Evolutionary conservation across 1,140 invertebrate species (phyloP).

Genomic region (Zaprionus ornatus): DNA sequence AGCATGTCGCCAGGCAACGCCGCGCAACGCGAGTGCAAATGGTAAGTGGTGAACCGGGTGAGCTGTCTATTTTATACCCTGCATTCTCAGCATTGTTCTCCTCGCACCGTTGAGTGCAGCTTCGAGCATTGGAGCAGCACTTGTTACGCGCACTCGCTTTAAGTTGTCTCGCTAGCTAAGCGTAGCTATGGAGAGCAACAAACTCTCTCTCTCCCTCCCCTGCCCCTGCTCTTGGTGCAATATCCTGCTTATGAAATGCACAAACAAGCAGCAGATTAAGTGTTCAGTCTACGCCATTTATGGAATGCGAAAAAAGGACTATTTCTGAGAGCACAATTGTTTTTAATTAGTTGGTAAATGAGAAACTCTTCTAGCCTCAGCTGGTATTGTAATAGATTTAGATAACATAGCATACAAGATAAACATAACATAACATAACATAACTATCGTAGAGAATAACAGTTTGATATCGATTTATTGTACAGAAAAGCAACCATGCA

Average conservation of each 20-base stretch:
- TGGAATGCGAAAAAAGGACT: not conserved
- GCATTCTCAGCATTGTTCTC: conserved; percentile 57
- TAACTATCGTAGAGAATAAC: too few relatives aligned
- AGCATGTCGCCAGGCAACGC: conserved; percentile 58
- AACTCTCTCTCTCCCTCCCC: too few relatives aligned
- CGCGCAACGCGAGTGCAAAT: not conserved
- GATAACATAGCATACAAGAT: too few relatives aligned
- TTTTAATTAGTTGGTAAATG: not conserved
- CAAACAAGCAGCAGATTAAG: not conserved
- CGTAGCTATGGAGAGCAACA: too few relatives aligned
- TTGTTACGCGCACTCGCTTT: conserved; percentile 59
- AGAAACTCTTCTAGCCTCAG: not conserved
- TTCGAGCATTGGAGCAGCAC: conserved; percentile 69
- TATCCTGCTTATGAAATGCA: not conserved
- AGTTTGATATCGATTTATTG: too few relatives aligned
- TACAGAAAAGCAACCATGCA: too few relatives aligned
- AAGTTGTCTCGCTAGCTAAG: conserved; percentile 9
- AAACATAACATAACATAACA: too few relatives aligned
- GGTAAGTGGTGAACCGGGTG: not conserved
- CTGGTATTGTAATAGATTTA: too few relatives aligned
- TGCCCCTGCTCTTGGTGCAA: not conserved
- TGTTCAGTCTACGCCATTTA: not conserved
- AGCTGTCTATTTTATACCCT: not conserved
- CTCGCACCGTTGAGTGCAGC: not conserved
- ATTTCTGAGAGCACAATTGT: not conserved